Evolutionary conservation across 2,113 vertebrate genomes (phyloP).

Genomic region (Gobio gobio): DNA sequence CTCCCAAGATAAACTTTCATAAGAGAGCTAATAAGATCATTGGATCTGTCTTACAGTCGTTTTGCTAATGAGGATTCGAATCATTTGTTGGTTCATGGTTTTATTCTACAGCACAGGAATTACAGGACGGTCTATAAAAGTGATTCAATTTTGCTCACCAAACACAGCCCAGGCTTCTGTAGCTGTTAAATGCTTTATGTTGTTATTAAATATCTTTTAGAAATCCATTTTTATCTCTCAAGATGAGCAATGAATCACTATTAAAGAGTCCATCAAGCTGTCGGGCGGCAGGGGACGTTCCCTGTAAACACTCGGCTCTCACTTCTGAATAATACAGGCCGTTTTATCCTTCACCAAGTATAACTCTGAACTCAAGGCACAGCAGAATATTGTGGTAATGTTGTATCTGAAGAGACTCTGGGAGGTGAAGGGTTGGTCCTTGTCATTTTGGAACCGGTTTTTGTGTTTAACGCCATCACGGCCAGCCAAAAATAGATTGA

Average conservation of each 20-base stretch:
- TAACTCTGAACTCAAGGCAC: not conserved
- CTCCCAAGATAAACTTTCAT: not conserved
- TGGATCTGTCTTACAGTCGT: not conserved
- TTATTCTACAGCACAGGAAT: not conserved
- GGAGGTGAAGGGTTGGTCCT: too few species aligned
- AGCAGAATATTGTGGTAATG: not conserved
- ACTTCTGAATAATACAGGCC: constrained; percentile 73
- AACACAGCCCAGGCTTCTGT: constrained; percentile 57
- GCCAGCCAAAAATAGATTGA: too few species aligned
- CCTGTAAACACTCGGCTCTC: constrained; percentile 76
- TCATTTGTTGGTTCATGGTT: not conserved
- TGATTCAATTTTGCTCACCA: not conserved
- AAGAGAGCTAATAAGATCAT: not conserved
- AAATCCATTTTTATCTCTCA: constrained; percentile 81
- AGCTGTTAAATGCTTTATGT: constrained; percentile 74
- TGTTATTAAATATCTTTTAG: constrained; percentile 78
- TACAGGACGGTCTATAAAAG: not conserved
- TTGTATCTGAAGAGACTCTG: too few species aligned
- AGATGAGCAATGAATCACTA: constrained; percentile 80
- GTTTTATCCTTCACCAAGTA: constrained; percentile 25
- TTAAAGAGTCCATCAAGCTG: constrained; percentile 80
- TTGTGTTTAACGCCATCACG: too few species aligned
- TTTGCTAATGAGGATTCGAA: not conserved
- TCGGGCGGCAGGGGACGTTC: constrained; percentile 72
- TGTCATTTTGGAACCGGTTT: too few species aligned